These are phyloP conservation scores for Propithecus deckenii DNA, from an alignment of 2,797 vertebrate species.

Conservation along the genomic window DNA sequence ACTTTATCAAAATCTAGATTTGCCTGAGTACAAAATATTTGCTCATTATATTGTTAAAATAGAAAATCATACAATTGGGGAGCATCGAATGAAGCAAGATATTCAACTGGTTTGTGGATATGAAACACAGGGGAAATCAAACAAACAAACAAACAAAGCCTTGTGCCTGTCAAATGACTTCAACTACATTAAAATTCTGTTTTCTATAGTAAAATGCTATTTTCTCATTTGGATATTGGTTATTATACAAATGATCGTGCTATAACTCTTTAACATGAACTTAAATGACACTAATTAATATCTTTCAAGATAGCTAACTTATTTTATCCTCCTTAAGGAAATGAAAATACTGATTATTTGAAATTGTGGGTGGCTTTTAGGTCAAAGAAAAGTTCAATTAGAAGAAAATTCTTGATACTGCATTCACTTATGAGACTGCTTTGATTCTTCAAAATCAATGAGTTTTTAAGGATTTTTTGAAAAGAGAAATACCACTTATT, in stretches of 20 bases:
- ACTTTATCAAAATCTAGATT: not conserved
- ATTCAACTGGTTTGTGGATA: not conserved
- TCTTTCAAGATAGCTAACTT: not conserved
- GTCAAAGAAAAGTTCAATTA: not conserved
- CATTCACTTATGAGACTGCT: not conserved
- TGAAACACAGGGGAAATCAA: not conserved
- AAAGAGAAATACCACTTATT: not conserved
- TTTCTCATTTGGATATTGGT: not conserved
- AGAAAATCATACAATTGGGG: not conserved
- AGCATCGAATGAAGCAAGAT: not conserved
- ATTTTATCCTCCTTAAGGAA: not conserved
- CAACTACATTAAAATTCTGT: not conserved
- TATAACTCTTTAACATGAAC: not conserved
- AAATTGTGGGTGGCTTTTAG: not conserved
- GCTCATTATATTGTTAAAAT: not conserved
- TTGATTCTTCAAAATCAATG: not conserved
- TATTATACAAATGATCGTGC: not conserved
- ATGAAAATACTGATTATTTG: not conserved
- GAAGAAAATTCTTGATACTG: not conserved
- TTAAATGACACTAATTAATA: not conserved
- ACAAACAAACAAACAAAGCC: not conserved
- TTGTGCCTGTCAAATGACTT: not conserved
- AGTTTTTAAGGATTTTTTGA: not conserved
- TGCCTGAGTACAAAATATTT: not conserved
- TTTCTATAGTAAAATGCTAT: not conserved